Evolutionary conservation across 1,140 invertebrate genomes (phyloP).

Genomic region (Drosophila pseudoobscura): DNA sequence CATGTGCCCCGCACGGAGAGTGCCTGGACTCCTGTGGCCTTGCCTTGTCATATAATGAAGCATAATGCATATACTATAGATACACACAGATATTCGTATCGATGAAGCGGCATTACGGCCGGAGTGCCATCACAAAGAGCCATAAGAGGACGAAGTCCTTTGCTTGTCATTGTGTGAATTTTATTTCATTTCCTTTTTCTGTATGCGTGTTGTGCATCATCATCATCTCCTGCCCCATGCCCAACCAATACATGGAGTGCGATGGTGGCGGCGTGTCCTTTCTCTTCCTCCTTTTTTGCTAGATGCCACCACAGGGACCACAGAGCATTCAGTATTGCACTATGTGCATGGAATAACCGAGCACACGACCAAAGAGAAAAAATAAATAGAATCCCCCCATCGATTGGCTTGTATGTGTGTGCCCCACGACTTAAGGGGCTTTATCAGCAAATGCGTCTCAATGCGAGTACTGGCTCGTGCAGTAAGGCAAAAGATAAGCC

Average conservation of each 20-base stretch:
- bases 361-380: conserved; percentile 9
- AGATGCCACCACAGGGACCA: conserved; percentile 35
- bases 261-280: conserved; percentile 1
- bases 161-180: conserved; percentile 54
- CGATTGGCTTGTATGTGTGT: conserved; percentile 27
- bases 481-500: conserved; percentile 6
- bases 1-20: conserved; percentile 1
- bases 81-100: conserved; percentile 1
- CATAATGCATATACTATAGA: conserved; percentile 40
- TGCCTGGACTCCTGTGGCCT: conserved; percentile 18
- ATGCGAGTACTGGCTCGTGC: too few relatives aligned
- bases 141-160: conserved; percentile 44
- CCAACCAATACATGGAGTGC: not conserved
- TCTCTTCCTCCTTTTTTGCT: conserved; percentile 13
- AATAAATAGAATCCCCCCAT: conserved; percentile 15
- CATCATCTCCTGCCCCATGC: conserved; percentile 29
- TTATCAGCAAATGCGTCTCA: conserved; percentile 9
- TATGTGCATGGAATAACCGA: conserved; percentile 47
- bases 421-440: conserved; percentile 14
- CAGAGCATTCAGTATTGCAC: conserved; percentile 65
- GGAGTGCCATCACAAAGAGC: conserved; percentile 1
- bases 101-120: conserved; percentile 20
- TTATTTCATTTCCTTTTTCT: conserved; percentile 43
- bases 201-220: conserved; percentile 25
- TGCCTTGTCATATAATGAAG: conserved; percentile 46